These are phyloP conservation scores for Pelagia noctiluca DNA, from an alignment of 30 jellyfish, hydroid and myxozoan genomes.

Conservation along the genomic window DNA sequence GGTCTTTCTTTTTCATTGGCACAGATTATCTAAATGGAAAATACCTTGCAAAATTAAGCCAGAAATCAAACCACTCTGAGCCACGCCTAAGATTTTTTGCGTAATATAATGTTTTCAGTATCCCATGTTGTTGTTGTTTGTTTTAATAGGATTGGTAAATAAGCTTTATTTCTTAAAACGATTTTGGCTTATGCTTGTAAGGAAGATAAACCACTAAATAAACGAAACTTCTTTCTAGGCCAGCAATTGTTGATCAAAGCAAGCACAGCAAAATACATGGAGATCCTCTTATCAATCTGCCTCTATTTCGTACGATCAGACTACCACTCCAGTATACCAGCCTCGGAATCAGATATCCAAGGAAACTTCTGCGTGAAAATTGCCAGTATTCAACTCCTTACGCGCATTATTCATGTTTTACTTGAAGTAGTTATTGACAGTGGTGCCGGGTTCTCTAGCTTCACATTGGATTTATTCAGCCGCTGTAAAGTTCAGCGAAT, in stretches of 20 bases:
- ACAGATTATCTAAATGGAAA: too few species aligned
- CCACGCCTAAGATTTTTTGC: too few species aligned
- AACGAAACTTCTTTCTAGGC: slow-evolving; percentile 69
- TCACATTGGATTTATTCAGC: slow-evolving; percentile 71
- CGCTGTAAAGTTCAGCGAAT: slow-evolving; percentile 96
- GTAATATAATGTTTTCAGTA: too few species aligned
- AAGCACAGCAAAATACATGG: slow-evolving; percentile 96
- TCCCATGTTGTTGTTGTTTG: too few species aligned
- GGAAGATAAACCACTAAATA: too few species aligned
- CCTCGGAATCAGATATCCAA: slow-evolving; percentile 54
- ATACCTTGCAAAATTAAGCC: too few species aligned
- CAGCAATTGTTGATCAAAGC: slow-evolving; percentile 92
- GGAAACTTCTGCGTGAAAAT: slow-evolving; percentile 82
- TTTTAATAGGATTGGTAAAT: too few species aligned
- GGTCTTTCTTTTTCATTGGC: too few species aligned
- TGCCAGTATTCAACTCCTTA: slow-evolving; percentile 71
- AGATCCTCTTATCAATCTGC: slow-evolving; percentile 81
- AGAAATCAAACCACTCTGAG: too few species aligned
- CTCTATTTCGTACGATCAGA: slow-evolving; percentile 88
- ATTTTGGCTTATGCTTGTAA: too few species aligned
- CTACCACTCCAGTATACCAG: slow-evolving; percentile 58
- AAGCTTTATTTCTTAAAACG: too few species aligned
- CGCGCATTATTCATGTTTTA: slow-evolving; percentile 62
- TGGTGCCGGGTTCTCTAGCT: slow-evolving; percentile 87
- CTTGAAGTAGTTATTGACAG: slow-evolving; percentile 84